These are phyloP conservation scores for Microvelia longipes DNA, from an alignment of 1,140 invertebrate species.

Conservation along the genomic window DNA sequence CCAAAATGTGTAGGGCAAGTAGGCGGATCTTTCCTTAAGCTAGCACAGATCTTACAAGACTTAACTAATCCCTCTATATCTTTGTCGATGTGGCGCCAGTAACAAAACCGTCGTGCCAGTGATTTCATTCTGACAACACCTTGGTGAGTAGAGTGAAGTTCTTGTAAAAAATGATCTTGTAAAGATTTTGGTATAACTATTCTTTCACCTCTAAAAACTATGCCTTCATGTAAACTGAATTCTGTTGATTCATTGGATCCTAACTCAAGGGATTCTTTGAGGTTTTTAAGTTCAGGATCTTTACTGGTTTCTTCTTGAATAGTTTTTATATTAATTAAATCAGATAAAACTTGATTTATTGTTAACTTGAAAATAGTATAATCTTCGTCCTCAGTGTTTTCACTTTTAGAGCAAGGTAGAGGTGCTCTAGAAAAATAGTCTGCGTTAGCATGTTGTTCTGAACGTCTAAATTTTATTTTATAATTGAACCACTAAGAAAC, in stretches of 20 bases:
- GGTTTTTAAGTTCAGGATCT: slow-evolving; percentile 1
- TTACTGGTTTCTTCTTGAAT: not conserved
- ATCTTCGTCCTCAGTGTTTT: not conserved
- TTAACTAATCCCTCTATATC: slow-evolving; percentile 23
- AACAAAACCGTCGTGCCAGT: slow-evolving; percentile 19
- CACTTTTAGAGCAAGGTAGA: not conserved
- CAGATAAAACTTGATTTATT: not conserved
- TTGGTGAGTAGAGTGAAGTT: slow-evolving; percentile 19
- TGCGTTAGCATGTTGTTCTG: too few species aligned
- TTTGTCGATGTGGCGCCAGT: slow-evolving; percentile 22
- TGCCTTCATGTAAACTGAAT: not conserved
- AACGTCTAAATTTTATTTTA: not conserved
- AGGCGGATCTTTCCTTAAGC: slow-evolving; percentile 15
- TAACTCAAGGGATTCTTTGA: not conserved
- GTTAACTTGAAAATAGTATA: not conserved
- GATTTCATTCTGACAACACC: slow-evolving; percentile 26
- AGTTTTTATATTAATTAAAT: not conserved
- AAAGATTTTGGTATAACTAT: slow-evolving; percentile 13
- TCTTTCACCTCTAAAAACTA: too few species aligned
- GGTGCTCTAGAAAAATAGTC: not conserved
- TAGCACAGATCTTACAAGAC: slow-evolving; percentile 19
- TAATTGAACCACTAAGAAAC: not conserved
- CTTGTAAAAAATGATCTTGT: slow-evolving; percentile 9
- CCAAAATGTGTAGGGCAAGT: slow-evolving; percentile 18
- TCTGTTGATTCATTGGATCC: not conserved